Evolutionary conservation across 2,888 invertebrate genomes (phyloP).

Genomic region (Clostera curtula): DNA sequence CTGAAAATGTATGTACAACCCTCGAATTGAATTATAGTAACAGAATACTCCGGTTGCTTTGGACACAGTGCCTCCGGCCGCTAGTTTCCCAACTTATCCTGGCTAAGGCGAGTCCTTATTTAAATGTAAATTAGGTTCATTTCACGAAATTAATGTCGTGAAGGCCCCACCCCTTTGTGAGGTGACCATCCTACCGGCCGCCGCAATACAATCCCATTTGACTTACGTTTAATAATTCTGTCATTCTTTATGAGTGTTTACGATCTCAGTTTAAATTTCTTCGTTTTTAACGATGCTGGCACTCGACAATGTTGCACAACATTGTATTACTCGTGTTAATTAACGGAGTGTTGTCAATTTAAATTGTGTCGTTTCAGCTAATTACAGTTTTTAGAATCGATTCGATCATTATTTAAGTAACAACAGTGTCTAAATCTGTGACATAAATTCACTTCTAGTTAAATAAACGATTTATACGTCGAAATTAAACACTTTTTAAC

Average conservation of each 20-base stretch:
- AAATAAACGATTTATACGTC: too few species aligned
- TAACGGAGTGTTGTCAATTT: constrained; percentile 4
- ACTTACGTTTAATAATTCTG: constrained; percentile 38
- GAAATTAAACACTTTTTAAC: too few species aligned
- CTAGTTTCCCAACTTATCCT: constrained; percentile 75
- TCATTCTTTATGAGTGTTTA: constrained; percentile 38
- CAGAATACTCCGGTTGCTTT: constrained; percentile 66
- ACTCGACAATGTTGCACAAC: constrained; percentile 10
- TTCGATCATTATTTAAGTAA: too few species aligned
- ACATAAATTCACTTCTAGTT: too few species aligned
- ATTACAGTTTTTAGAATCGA: too few species aligned
- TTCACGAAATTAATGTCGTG: constrained; percentile 90
- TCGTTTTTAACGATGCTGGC: constrained; percentile 10
- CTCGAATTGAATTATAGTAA: constrained; percentile 72
- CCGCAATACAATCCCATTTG: constrained; percentile 28
- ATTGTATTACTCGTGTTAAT: constrained; percentile 18
- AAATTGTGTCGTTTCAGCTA: too few species aligned
- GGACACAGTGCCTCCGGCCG: constrained; percentile 64
- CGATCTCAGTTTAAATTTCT: constrained; percentile 24
- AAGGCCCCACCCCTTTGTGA: constrained; percentile 70
- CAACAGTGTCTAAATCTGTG: too few species aligned
- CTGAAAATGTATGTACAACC: constrained; percentile 39
- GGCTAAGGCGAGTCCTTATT: constrained; percentile 82
- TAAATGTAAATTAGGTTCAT: constrained; percentile 94
- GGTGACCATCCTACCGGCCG: constrained; percentile 37